Base-by-base conservation (phyloP, 2,113 vertebrate genomes). In the Drymodes brunneopygia region DNA sequence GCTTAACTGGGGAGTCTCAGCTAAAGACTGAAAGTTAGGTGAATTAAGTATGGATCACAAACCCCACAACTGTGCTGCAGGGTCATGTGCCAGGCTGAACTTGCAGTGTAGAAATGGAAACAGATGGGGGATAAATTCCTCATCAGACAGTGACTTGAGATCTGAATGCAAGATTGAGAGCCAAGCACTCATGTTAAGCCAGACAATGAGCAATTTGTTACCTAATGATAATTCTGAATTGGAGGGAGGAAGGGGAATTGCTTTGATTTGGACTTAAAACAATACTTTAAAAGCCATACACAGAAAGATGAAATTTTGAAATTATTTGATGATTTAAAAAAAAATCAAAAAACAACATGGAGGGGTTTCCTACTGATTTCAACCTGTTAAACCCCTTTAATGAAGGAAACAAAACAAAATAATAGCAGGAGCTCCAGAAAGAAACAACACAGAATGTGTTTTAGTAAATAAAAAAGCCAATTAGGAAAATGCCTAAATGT, bases 11-110 rank as follows among this genome's bases (percentile, higher is more conserved):
- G 54, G 66, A 5, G 5, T 42, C 54, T 82, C 90, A 73, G 53
- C 53, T 60, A 54, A 64, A 47, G 71, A 50, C 54, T 57, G 54
- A 20, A 72, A 88, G 81, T 54, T 24, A 80, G 79, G 45, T 65
- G 79, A 92, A 90, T 93, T 90, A 82, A 94, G 86, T 22, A 80
- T 31, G 79, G 71, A 92, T 92, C 71, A 90, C 73, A 86, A 93
- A 88, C 5, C 57, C 61, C 86, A 61, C 38, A 84, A 75, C 4
- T 53, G 61, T 1, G 4, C 89, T 75, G 78, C 42, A 80, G 72
- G 71, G 66, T 77, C 54, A 7, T 44, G 74, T 54, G 79, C 62
- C 54, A 92, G 69, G 85, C 71, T 90, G 85, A 82, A 51, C 54
- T 92, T 1, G 0, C 54, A 58, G 45, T 3, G 54, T 2, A 56